Evolutionary conservation across 2,888 invertebrate species (phyloP).

Genomic region (Coremacera marginata): DNA sequence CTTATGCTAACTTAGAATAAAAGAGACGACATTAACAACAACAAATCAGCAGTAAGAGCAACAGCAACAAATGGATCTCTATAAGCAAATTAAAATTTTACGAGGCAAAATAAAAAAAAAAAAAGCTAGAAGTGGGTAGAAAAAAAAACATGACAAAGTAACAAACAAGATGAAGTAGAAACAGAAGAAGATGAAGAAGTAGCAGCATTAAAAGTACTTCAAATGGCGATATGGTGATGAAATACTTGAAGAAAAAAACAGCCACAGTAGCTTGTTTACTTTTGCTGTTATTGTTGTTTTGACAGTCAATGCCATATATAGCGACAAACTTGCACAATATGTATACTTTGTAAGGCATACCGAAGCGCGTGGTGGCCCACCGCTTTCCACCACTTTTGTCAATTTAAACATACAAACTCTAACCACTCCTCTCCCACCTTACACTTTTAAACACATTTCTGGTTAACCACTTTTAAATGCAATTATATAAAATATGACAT

Average conservation of each 20-base stretch:
- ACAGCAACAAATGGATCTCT: constrained; percentile 12
- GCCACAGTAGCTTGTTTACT: not conserved
- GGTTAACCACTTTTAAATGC: constrained; percentile 49
- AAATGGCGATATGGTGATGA: not conserved
- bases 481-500: constrained; percentile 47
- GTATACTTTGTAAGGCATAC: too few relatives aligned
- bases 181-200: not conserved
- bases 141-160: constrained; percentile 5
- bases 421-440: not conserved
- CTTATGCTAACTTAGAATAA: not conserved
- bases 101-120: constrained; percentile 26
- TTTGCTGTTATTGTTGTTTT: not conserved
- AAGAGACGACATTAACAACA: not conserved
- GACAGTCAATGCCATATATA: not conserved
- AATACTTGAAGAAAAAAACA: not conserved
- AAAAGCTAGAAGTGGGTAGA: constrained; percentile 23
- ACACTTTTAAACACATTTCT: constrained; percentile 17
- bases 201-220: not conserved
- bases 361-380: too few relatives aligned
- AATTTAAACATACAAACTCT: too few relatives aligned
- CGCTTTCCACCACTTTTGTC: too few relatives aligned
- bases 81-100: constrained; percentile 43
- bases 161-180: not conserved
- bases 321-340: too few relatives aligned
- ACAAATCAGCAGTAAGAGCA: constrained; percentile 9